Percentiles rank a stretch among this genome's conserved stretches.
These are phyloP conservation scores for Oceanites oceanicus DNA, from an alignment of 2,113 vertebrate species.

Conservation along the genomic window DNA sequence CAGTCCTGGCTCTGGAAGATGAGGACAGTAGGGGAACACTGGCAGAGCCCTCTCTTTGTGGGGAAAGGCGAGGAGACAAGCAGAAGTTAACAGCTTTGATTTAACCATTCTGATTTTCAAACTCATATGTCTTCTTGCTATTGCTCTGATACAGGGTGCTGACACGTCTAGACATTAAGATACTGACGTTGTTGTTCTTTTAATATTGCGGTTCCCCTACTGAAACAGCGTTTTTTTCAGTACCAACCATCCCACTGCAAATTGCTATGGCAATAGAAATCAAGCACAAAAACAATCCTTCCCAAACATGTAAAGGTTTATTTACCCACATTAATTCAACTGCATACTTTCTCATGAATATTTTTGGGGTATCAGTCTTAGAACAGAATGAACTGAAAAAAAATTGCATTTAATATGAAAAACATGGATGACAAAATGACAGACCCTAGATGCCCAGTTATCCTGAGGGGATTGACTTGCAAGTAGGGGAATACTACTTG, in stretches of 20 bases:
- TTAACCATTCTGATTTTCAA: neutral
- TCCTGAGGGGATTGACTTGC: neutral
- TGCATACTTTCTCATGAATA: constrained; percentile 23
- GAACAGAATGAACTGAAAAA: neutral
- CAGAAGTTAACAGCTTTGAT: neutral
- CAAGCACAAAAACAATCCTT: neutral
- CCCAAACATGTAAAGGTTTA: neutral
- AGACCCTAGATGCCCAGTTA: neutral
- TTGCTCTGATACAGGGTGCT: neutral
- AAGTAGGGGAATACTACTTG: neutral
- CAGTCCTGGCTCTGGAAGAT: neutral
- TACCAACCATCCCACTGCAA: neutral
- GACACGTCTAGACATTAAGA: neutral
- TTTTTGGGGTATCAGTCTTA: neutral
- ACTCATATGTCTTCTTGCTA: neutral
- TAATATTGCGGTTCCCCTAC: neutral
- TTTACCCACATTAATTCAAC: neutral
- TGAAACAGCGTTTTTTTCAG: neutral
- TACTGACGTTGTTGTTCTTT: neutral
- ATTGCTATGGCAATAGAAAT: constrained; percentile 28
- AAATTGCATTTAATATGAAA: neutral
- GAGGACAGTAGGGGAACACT: neutral
- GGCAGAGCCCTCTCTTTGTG: neutral
- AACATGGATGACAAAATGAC: neutral
- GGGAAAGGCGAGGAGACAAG: neutral